phyloP scores from a whole-genome alignment of 2,888 invertebrate species.

The Litoditis marina region DNA sequence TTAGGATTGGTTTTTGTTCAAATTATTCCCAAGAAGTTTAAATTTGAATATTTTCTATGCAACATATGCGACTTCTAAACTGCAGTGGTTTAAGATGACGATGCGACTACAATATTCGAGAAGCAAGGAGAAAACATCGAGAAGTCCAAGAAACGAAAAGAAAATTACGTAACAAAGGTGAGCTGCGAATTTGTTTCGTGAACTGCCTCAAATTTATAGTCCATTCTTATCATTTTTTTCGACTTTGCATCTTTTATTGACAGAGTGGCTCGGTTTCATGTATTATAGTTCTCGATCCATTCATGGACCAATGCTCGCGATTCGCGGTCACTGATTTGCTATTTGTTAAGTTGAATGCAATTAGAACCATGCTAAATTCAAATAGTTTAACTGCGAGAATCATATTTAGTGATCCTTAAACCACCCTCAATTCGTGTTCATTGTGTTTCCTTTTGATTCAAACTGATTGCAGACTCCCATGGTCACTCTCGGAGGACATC shows the following conservation, averaged over 20 bases:
- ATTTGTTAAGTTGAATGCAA: no score
- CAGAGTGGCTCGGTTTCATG: no score
- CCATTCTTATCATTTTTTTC: conserved; percentile 75
- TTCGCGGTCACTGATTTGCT: no score
- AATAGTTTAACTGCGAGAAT: not conserved
- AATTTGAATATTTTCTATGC: not conserved
- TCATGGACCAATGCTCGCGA: no score
- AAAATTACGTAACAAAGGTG: conserved; percentile 42
- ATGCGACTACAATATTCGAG: conserved; percentile 27
- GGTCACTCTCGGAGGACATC: conserved; percentile 84
- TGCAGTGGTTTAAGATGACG: conserved; percentile 22
- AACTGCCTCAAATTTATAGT: not conserved
- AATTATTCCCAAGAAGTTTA: not conserved
- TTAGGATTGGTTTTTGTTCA: not conserved
- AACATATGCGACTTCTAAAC: no score
- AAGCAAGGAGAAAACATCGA: conserved; percentile 36
- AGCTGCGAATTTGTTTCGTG: not conserved
- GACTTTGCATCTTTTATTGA: no score
- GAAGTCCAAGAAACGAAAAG: conserved; percentile 32
- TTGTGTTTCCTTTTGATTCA: no score
- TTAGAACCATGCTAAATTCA: not conserved
- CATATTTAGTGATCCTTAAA: not conserved
- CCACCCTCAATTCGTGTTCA: no score
- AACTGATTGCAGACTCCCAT: conserved; percentile 67
- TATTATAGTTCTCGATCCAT: no score